These are phyloP conservation scores for Macrosiphum euphorbiae DNA, from an alignment of 2,888 invertebrate genomes.

Conservation along the genomic window DNA sequence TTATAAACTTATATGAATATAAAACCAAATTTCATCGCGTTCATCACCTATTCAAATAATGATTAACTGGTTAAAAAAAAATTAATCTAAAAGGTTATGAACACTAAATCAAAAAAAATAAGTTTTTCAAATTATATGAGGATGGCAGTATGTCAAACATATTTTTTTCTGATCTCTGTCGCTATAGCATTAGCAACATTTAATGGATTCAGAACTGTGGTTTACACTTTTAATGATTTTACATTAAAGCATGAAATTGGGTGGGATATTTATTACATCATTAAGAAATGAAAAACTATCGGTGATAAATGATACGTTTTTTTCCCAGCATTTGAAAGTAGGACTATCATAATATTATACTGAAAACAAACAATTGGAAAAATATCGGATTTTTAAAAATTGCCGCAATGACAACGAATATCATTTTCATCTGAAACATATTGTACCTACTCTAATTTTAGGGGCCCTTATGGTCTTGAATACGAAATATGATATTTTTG, in stretches of 20 bases:
- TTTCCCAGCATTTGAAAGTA: background rate
- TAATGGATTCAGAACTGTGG: background rate
- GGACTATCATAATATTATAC: background rate
- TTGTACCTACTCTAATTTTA: background rate
- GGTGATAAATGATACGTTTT: background rate
- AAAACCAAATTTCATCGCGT: background rate
- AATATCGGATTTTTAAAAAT: background rate
- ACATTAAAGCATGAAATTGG: background rate
- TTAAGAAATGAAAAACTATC: background rate
- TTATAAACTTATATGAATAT: background rate
- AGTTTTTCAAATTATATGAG: background rate
- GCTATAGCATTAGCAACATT: background rate
- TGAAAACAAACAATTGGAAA: background rate
- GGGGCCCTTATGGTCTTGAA: background rate
- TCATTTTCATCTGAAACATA: background rate
- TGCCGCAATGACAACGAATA: background rate
- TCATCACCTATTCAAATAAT: background rate
- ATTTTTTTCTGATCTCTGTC: no score
- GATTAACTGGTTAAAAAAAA: background rate
- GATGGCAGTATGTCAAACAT: no score
- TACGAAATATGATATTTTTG: background rate
- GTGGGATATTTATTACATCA: background rate
- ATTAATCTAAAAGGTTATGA: background rate
- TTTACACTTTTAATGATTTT: background rate
- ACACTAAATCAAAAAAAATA: background rate